phyloP scores from a whole-genome alignment of 2,113 vertebrate species.

The Setophaga kirtlandii region DNA sequence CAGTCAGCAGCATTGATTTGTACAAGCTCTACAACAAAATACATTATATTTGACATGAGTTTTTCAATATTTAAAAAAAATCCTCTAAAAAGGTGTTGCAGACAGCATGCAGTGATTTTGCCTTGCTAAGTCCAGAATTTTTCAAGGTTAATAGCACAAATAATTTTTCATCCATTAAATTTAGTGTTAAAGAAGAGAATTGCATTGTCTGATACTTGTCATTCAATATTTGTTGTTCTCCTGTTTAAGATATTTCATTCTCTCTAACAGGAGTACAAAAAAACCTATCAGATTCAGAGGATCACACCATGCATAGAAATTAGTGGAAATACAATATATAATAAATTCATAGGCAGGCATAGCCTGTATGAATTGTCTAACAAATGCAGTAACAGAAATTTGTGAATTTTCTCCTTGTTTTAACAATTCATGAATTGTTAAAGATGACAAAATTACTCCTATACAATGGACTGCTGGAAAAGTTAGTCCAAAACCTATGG shows the following conservation, averaged over 20 bases:
- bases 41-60: neutral
- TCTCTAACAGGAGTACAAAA: neutral
- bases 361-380: neutral
- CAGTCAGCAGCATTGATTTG: neutral
- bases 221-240: neutral
- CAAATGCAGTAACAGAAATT: neutral
- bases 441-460: neutral
- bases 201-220: neutral
- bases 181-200: neutral
- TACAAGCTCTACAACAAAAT: neutral
- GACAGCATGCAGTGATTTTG: neutral
- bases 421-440: neutral
- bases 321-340: neutral
- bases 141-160: neutral
- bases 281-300: neutral
- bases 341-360: neutral
- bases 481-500: neutral
- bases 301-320: neutral
- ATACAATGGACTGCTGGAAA: neutral
- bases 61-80: neutral
- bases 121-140: neutral
- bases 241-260: neutral
- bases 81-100: neutral
- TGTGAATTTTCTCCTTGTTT: neutral
- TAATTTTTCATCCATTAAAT: neutral